Base-by-base conservation (phyloP, 2,113 vertebrate genomes). In the Perccottus glenii region DNA sequence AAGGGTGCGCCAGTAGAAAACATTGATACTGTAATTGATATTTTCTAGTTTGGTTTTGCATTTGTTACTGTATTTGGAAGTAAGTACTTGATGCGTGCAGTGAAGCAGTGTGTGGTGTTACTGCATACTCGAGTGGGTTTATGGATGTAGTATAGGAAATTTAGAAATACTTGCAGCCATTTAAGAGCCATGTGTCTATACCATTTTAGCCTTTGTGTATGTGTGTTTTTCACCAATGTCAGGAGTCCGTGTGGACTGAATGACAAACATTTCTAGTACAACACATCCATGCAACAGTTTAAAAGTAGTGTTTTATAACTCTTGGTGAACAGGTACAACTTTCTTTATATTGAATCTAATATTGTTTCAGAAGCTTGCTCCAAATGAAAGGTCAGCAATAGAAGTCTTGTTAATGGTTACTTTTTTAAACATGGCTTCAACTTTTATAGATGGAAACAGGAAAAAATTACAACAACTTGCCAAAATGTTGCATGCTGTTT, bases 121-220 rank as follows among this genome's bases (percentile, higher is more conserved):
- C 73, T 73, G 78, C 60, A 65, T 66, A 73, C 61, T 67, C 78
- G 60, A 6, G 1, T 36, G 75, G 69, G 75, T 78, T 87, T 79
- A 76, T 59, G 47, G 53, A 62, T 81, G 9, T 74, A 63, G 69
- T 69, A 64, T 73, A 67, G 70, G 59, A 32, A 59, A n/a, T 42
- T 68, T 70, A 77, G 46, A 77, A 40, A 57, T 65, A 40, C 52
- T 56, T 56, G 14, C 53, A 89, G 82, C 72, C 80, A 72, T 87
- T 84, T 61, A 76, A 75, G 74, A 85, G 76, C 75, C 80, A 80
- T 83, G 79, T 90, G 87, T 86, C 84, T 79, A 85, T 67, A 76
- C 86, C 86, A 86, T 89, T 81, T 90, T 81, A 91, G 88, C 88
- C 87, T 91, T 64, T 89, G 19, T 27, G 6, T 67, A 73, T 49